Base-by-base conservation (phyloP, 2,797 vertebrate species). In the Columba guinea region DNA sequence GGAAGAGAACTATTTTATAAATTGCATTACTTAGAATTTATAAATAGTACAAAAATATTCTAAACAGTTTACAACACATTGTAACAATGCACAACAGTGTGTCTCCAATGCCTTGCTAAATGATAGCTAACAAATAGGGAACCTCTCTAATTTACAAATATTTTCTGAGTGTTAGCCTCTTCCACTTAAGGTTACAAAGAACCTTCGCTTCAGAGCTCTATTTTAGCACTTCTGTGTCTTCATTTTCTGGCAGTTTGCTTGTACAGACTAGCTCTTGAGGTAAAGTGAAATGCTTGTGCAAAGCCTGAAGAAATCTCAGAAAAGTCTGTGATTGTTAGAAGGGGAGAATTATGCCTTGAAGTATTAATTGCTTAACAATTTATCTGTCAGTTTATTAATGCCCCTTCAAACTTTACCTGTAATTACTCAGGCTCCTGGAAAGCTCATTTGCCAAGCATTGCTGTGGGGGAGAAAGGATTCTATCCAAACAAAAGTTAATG, bases 371-470 rank as follows among this genome's bases (percentile, higher is more conserved):
- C 77, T 82, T 90, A 65, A 85, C 58, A 95, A 89, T 94, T 94
- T 95, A 69, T 79, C 86, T 96, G 93, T 97, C 90, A 89, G 75
- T 87, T 92, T 93, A 75, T 85, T 91, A 78, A 92, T 95, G 49
- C 9, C 60, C 69, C 58, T 92, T 97, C 89, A 94, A 46, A 58
- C 30, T 93, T 83, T 22, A 73, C 63, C 52, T 94, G 73, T 82
- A 84, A 92, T 74, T 92, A 64, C 14, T 74, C 13, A 28, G 26
- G 26, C 64, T 93, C 0, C 49, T 95, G 52, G 68, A 76, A 93
- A 74, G 53, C 58, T 94, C 34, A 62, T 83, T 85, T 95, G 71
- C 34, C 51, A 87, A 35, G 23, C 27, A 51, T 71, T 91, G n/a
- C 56, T 83, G 37, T 41, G 48, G 28, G n/a, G 35, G 59, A 93